Percentiles rank a stretch among this genome's conserved stretches.
phyloP scores from a whole-genome alignment of 1,140 invertebrate genomes.

The Sesamia nonagrioides region DNA sequence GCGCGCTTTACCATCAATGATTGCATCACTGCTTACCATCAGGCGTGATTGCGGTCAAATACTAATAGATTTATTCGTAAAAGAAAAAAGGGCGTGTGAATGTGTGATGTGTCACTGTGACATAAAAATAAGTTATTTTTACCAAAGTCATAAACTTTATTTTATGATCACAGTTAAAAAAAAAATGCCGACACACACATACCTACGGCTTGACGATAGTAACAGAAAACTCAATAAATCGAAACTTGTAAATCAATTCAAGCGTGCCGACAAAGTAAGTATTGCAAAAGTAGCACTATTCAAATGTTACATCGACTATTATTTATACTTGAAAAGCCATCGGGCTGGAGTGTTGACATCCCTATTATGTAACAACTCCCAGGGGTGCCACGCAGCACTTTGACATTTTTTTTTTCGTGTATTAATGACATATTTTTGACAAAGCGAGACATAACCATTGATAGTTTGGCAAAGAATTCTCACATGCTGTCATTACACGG shows the following conservation, averaged over 20 bases:
- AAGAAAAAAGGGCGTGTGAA: neutral
- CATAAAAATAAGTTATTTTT: slow-evolving; percentile 4
- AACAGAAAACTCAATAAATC: slow-evolving; percentile 74
- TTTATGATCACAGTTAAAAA: slow-evolving; percentile 27
- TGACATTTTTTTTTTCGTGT: slow-evolving; percentile 74
- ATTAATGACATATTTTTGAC: slow-evolving; percentile 83
- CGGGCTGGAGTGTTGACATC: slow-evolving; percentile 81
- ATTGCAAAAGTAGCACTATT: slow-evolving; percentile 58
- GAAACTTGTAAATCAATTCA: slow-evolving; percentile 59
- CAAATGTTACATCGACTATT: slow-evolving; percentile 70
- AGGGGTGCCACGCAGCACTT: slow-evolving; percentile 69
- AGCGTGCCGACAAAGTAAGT: slow-evolving; percentile 75
- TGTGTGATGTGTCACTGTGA: neutral
- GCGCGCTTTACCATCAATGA: too few relatives aligned
- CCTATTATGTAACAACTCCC: slow-evolving; percentile 82
- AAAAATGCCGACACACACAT: slow-evolving; percentile 51
- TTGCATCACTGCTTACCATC: too few relatives aligned
- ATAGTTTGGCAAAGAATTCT: slow-evolving; percentile 71
- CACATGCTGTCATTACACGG: slow-evolving; percentile 82
- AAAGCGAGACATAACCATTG: slow-evolving; percentile 82
- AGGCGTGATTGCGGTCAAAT: too few relatives aligned
- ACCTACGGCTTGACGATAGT: slow-evolving; percentile 45
- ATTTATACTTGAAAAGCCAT: slow-evolving; percentile 83
- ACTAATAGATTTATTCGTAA: neutral
- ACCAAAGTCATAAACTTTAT: slow-evolving; percentile 8